Base-by-base conservation (phyloP, 2,888 invertebrate species). In the Phyllotreta striolata region DNA sequence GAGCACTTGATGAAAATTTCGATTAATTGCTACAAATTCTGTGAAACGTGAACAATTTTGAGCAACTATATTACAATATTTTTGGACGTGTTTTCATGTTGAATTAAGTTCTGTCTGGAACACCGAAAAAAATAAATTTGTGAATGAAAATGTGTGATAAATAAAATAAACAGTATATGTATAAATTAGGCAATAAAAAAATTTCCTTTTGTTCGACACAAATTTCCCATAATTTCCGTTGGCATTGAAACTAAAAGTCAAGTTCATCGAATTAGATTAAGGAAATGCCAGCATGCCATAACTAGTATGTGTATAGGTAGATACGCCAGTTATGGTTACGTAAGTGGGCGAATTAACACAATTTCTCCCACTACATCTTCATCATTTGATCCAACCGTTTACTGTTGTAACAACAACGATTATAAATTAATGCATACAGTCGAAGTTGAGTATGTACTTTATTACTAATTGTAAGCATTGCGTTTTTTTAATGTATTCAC, bases 331-430 rank as follows among this genome's bases (percentile, higher is more conserved):
- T 58, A 49, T 34, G 10, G 40, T 49, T 58, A 51, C 51, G 40
- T 59, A 38, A 59, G 49, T 59, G 41, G 59, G 59, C 40, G 51
- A 59, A 41, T 59, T 59, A 49, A 49, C 49, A 35, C 14, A 49
- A 37, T 59, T 49, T 35, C 59, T 59, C 59, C 41, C 40, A 59
- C 58, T 58, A 40, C 24, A 47, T 49, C 37, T 24, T 24, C 14
- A 49, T 58, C 9, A 9, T 34, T n/a, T 37, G 9, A 37, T 35
- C 24, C 24, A 24, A 24, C 24, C 24, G 24, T 7, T 55, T 24
- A n/a, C 41, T 24, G 43, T n/a, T 57, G 47, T 57, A 44, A 46
- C 10, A 9, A 41, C 24, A 55, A 38, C 55, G 24, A 44, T 44
- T 41, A 44, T 13, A 44, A 44, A 41, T 41, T 41, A 41, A 24